Percentiles rank a stretch among this genome's conserved stretches.
Conservation (phyloP, 1,140 invertebrate species). For the Heliconius hermathena region DNA sequence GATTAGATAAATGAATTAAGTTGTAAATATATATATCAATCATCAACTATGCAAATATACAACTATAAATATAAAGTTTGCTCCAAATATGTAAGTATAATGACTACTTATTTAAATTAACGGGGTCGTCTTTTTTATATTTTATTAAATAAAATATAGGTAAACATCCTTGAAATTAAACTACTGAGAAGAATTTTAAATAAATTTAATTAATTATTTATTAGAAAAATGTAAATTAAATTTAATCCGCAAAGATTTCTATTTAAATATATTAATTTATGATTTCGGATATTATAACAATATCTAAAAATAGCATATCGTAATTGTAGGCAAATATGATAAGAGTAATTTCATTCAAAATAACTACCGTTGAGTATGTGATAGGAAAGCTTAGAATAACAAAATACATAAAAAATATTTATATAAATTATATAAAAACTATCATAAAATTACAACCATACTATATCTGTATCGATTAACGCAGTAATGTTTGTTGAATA, state of each 20-base stretch:
- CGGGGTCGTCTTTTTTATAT: neutral
- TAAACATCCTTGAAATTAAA: neutral
- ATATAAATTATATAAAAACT: neutral
- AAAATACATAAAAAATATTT: neutral
- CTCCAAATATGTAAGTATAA: slow-evolving; percentile 13
- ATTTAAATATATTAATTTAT: too few relatives aligned
- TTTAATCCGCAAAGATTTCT: too few relatives aligned
- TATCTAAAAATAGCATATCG: neutral
- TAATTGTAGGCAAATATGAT: neutral
- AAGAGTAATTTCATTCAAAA: neutral
- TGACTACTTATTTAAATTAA: neutral
- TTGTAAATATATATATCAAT: neutral
- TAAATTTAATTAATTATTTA: too few relatives aligned
- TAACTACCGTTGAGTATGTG: too few relatives aligned
- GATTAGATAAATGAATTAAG: neutral
- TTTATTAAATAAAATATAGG: neutral
- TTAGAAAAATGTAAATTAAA: too few relatives aligned
- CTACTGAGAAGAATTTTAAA: too few relatives aligned
- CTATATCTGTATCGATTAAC: neutral
- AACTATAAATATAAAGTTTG: slow-evolving; percentile 23
- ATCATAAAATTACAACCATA: neutral
- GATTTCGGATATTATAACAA: neutral
- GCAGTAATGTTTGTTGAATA: neutral
- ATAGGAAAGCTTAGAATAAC: neutral
- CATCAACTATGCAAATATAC: neutral